Evolutionary conservation across 2,888 invertebrate genomes (phyloP), one percentile per base, ranked within the genome.

Genomic region (Syritta pipiens): DNA sequence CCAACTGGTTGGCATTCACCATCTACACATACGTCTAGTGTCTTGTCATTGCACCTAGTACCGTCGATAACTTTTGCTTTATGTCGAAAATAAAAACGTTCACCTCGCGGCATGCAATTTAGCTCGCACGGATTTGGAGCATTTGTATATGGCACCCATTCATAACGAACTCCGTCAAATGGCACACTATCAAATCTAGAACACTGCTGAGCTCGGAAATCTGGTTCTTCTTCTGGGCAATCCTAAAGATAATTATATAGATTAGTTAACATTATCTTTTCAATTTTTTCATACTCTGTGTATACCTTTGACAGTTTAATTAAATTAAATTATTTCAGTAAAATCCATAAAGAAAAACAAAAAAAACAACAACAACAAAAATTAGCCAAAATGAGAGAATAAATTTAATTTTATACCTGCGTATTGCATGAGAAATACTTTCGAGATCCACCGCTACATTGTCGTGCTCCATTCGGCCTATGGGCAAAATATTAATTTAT

Each of bases 1-100:
- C 98, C 98, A 37, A 98, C 96, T 5, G 94, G 93, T 93, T 95
- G 93, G 86, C 99, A 99, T 86, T 92, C 92, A 68, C 99, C 99
- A 86, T 96, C 93, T 57, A 99, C 98, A 88, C 99, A 99, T 83
- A 99, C 95, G 86, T 98, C 96, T 83, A 94, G 92, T 32, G 93
- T 92, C 85, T 95, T 95, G 74, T 95, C 92, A 84, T 92, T 93
- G 88, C 97, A 95, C 83, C 93, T 91, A 42, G 96, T 97, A 35
- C 97, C 94, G 90, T 99, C 94, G 79, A 93, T 91, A 81, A 98
- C 94, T 87, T 93, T 93, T 77, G 91, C 90, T 83, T 93, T 93
- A 86, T 97, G 96, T 12, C 95, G 92, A 89, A 95, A 96, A 90
- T 97, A 98, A 90, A 98, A 97, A 77, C 96, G 91, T 86, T 96